Evolutionary conservation across 1,140 invertebrate species (phyloP).

Genomic region (Leucophenga varia): DNA sequence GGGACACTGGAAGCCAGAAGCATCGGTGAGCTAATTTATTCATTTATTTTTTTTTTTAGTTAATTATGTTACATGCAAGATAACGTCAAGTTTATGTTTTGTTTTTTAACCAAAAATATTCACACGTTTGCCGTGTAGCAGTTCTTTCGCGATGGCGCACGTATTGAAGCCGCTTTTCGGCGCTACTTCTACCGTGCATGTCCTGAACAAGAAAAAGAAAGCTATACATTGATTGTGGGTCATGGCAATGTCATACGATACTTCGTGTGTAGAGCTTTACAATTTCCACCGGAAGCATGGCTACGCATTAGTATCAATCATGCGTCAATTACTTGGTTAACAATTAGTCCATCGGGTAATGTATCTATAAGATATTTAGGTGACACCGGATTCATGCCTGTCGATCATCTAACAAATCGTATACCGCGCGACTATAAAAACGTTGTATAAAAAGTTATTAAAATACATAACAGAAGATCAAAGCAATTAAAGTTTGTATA

Average conservation of each 20-base stretch:
- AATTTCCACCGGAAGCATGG: constrained; percentile 97
- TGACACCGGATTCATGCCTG: constrained; percentile 86
- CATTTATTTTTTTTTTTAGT: no score
- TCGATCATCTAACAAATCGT: constrained; percentile 36
- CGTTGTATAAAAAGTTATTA: constrained; percentile 43
- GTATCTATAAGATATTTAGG: constrained; percentile 79
- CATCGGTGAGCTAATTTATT: constrained; percentile 66
- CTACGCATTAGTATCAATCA: constrained; percentile 87
- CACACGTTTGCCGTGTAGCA: constrained; percentile 63
- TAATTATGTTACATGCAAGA: no score
- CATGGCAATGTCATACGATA: constrained; percentile 99
- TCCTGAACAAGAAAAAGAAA: constrained; percentile 77
- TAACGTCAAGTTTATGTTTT: no score
- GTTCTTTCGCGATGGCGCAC: constrained; percentile 91
- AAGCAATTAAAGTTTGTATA: no score
- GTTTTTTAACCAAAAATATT: constrained; percentile 6
- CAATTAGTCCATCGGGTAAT: constrained; percentile 81
- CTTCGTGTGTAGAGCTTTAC: constrained; percentile 96
- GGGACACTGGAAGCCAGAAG: constrained; percentile 81
- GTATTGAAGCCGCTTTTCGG: constrained; percentile 96
- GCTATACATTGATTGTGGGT: constrained; percentile 91
- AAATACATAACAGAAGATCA: no score
- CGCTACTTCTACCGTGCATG: constrained; percentile 91
- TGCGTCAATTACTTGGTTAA: constrained; percentile 90
- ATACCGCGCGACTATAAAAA: constrained; percentile 46